Base-by-base conservation (phyloP, 1,140 invertebrate genomes). In the Bombus waltoni region DNA sequence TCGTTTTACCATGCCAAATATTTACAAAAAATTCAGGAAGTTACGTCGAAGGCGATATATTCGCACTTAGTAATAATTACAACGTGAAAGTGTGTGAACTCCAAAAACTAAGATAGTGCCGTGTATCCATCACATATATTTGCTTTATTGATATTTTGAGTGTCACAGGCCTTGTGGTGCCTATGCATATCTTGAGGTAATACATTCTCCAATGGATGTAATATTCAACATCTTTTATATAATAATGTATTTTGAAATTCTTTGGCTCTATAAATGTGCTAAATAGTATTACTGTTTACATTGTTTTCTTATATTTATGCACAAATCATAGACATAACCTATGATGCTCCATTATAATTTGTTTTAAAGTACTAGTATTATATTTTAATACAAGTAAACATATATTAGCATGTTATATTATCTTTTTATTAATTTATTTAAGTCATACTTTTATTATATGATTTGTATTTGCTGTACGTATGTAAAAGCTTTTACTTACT, bases 171-270 rank as follows among this genome's bases (percentile, higher is more conserved):
- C 89, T 92, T 88, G 88, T 91, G 91, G 93, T 92, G 94, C 93
- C 91, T 94, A 94, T 94, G 94, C 93, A 94, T 94, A 94, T 93
- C 91, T 89, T 90, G 92, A 94, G 94, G 94, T 94, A 93, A 93
- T 73, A 75, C 62, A 66, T 78, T 53, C 72, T 86, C 28, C 53
- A 62, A 66, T 76, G 70, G n/a, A 73, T 72, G n/a, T 28, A 44
- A 25, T 68, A 81, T 3, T 11, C 65, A 4, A 40, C 18, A 72
- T 73, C 25, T 40, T 77, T 42, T 38, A 8, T 44, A 22, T 8
- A 13, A 73, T 44, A 28, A 38, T 75, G 53, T 47, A 35, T 66
- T 57, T 68, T 22, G n/a, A n/a, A 85, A 42, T 68, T n/a, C 38
- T 35, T 42, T 25, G 40, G 25, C 35, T 57, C 25, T 53, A 18